These are phyloP conservation scores for Elgonia sp. DNA, from an alignment of 2,888 invertebrate species.

Conservation along the genomic window DNA sequence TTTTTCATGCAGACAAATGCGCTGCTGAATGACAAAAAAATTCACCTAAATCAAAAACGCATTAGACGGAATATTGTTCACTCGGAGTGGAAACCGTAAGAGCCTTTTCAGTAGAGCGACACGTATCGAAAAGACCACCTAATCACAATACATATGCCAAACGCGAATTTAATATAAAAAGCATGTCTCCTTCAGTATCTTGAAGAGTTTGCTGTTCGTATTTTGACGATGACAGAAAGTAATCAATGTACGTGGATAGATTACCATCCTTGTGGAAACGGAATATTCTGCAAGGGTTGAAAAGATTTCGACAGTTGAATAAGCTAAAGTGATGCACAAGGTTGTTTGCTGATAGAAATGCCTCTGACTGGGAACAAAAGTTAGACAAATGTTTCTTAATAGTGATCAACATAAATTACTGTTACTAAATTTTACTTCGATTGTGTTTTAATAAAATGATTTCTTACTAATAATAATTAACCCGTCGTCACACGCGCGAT, in stretches of 20 bases:
- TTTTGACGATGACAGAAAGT: conserved; percentile 62
- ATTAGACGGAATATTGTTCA: conserved; percentile 34
- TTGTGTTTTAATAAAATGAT: no score
- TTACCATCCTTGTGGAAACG: conserved; percentile 44
- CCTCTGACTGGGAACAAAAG: background rate
- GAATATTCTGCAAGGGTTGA: conserved; percentile 48
- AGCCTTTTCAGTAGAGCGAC: conserved; percentile 34
- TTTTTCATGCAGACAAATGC: conserved; percentile 29
- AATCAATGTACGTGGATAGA: conserved; percentile 55
- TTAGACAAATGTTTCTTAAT: conserved; percentile 30
- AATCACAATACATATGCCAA: conserved; percentile 44
- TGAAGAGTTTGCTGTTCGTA: conserved; percentile 29
- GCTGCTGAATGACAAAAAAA: conserved; percentile 15
- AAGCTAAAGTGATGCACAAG: conserved; percentile 14
- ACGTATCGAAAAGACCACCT: conserved; percentile 48
- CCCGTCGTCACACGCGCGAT: no score
- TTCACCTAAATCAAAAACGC: conserved; percentile 43
- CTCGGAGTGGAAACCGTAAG: conserved; percentile 27
- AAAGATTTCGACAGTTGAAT: conserved; percentile 51
- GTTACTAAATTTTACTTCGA: no score
- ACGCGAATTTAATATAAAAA: conserved; percentile 57
- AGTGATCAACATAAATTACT: no score
- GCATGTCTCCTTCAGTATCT: conserved; percentile 38
- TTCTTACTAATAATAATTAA: no score
- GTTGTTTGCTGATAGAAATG: conserved; percentile 32